Evolutionary conservation across 2,113 vertebrate genomes (phyloP), one percentile per base, ranked within the genome.

Genomic region (Pituophis catenifer): DNA sequence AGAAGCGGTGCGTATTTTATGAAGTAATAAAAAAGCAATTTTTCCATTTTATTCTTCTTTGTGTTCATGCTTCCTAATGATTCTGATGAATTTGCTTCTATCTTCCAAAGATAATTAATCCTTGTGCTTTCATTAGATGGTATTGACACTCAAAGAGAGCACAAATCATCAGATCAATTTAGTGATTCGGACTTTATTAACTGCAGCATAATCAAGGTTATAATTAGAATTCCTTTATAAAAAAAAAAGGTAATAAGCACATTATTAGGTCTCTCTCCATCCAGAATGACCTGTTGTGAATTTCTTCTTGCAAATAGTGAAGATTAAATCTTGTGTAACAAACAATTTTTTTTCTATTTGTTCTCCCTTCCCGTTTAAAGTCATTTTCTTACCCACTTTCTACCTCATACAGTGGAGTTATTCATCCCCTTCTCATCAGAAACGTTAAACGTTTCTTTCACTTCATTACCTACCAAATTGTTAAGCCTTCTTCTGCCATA

Each of bases 351-450:
- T 93, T 89, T 91, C 92, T 13, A 65, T 29, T 50, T n/a, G 55
- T 29, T 92, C 52, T 52, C 6, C 26, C 87, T 9, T 38, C 3
- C n/a, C 2, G 6, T 48, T 57, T 19, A 81, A 59, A 38, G 24
- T 55, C 8, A 93, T 5, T 94, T 96, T 86, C n/a, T 55, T n/a
- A 9, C 65, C 50, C 9, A 62, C 91, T 93, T 94, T 81, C 52
- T 91, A 91, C 29, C 1, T 52, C 21, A 87, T 19, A 92, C 6
- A 94, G 90, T 70, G 3, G 38, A 91, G 75, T 26, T 91, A 52
- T 52, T 92, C 94, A 88, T 2, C 6, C 0, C 81, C 5, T 5
- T 44, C 62, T 95, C 94, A 54, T 89, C 6, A 29, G 59, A 54
- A 5, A 54, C 1, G 1, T 52, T n/a, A 95, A 10, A 13, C 70